These are phyloP conservation scores for Trisateles emortualis DNA, from an alignment of 2,888 invertebrate species.

Conservation along the genomic window DNA sequence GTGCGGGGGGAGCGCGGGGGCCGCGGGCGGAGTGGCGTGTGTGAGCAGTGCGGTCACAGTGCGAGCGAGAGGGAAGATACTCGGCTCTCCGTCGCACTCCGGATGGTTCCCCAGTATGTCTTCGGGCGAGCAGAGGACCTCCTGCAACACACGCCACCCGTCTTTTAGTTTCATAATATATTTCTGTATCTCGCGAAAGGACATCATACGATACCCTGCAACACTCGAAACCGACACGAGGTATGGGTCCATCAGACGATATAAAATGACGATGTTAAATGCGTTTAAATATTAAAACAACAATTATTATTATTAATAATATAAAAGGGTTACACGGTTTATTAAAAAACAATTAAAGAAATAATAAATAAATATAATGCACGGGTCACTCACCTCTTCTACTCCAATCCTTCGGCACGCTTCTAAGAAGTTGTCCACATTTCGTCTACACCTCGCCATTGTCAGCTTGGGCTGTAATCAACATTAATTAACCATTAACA, in stretches of 20 bases:
- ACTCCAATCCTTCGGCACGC: conserved; percentile 98
- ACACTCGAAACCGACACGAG: conserved; percentile 64
- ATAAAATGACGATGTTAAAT: neutral
- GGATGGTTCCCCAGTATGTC: conserved; percentile 82
- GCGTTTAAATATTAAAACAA: neutral
- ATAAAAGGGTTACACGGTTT: neutral
- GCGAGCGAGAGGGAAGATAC: conserved; percentile 68
- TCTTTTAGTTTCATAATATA: conserved; percentile 70
- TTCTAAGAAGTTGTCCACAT: conserved; percentile 98
- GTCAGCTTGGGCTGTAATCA: conserved; percentile 93
- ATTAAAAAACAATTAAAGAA: neutral
- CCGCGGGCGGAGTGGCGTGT: conserved; percentile 81
- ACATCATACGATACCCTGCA: conserved; percentile 77
- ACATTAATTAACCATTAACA: neutral
- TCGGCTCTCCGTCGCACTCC: conserved; percentile 53
- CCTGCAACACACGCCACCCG: conserved; percentile 89
- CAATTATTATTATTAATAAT: neutral
- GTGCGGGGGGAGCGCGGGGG: conserved; percentile 69
- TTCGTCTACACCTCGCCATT: conserved; percentile 97
- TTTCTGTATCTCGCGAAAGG: conserved; percentile 67
- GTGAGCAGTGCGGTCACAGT: conserved; percentile 69
- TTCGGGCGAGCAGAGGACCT: conserved; percentile 88
- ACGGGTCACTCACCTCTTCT: conserved; percentile 91
- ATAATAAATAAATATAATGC: neutral
- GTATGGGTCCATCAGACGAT: conserved; percentile 8